Evolutionary conservation across 2,888 invertebrate genomes (phyloP).

Genomic region (Palloptera scutellata): DNA sequence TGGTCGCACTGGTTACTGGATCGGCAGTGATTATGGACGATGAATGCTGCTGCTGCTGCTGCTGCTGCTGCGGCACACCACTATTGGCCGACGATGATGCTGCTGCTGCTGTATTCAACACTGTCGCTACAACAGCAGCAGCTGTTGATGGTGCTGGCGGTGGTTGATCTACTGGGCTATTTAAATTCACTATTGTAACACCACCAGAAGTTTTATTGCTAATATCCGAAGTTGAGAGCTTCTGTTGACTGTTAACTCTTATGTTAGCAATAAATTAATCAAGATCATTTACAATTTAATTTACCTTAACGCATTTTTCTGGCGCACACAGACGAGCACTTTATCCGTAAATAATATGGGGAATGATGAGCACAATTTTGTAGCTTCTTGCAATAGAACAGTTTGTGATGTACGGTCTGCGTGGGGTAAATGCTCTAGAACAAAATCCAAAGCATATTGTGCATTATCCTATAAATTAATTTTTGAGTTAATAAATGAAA

Average conservation of each 20-base stretch:
- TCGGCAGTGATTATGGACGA: constrained; percentile 42
- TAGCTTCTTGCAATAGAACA: constrained; percentile 80
- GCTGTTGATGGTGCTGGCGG: constrained; percentile 35
- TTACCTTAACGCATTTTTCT: constrained; percentile 68
- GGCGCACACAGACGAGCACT: constrained; percentile 77
- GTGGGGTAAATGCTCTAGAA: constrained; percentile 76
- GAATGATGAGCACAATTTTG: constrained; percentile 80
- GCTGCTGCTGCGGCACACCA: constrained; percentile 30
- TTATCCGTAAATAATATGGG: constrained; percentile 83
- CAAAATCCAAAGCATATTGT: constrained; percentile 82
- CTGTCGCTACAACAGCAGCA: constrained; percentile 38
- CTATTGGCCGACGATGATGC: constrained; percentile 26
- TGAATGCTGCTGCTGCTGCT: constrained; percentile 36
- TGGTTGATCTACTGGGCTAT: constrained; percentile 62
- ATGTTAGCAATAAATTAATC: not conserved
- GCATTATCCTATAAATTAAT: constrained; percentile 73
- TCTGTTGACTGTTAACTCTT: constrained; percentile 53
- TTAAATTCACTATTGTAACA: constrained; percentile 82
- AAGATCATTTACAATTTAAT: not conserved
- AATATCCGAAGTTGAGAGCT: constrained; percentile 48
- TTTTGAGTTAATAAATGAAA: constrained; percentile 19
- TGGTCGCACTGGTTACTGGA: constrained; percentile 39
- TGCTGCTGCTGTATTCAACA: constrained; percentile 37
- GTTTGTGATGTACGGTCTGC: constrained; percentile 79
- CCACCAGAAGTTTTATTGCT: constrained; percentile 78